A percentile compares a stretch with the other conserved stretches of the same genome.
phyloP scores from a whole-genome alignment of 2,797 vertebrate genomes.

The Pelobates cultripes region DNA sequence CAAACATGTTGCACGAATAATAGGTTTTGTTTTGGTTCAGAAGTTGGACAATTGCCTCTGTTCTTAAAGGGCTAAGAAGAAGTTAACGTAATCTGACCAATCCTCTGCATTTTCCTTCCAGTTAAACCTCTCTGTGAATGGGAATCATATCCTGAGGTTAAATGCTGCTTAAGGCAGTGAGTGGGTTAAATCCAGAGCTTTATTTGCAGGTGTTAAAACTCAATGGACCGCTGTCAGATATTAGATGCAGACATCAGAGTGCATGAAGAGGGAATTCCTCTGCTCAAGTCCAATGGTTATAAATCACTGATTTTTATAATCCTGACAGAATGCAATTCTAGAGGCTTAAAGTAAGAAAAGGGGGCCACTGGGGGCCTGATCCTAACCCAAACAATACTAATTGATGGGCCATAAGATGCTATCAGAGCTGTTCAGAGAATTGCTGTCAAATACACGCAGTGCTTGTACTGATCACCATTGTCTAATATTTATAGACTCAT shows the following conservation, averaged over 20 bases:
- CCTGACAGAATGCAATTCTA: conserved; percentile 48
- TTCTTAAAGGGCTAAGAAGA: too few relatives aligned
- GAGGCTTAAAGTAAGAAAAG: conserved; percentile 27
- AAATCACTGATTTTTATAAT: conserved; percentile 43
- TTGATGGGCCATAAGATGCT: conserved; percentile 34
- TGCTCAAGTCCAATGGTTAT: conserved; percentile 39
- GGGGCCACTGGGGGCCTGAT: conserved; percentile 37
- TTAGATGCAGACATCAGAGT: conserved; percentile 40
- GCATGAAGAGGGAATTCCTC: conserved; percentile 26
- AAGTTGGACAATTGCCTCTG: too few relatives aligned
- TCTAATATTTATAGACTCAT: conserved; percentile 39
- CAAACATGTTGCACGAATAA: too few relatives aligned
- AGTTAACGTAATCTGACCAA: too few relatives aligned
- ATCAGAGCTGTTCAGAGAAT: conserved; percentile 33
- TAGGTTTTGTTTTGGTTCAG: too few relatives aligned
- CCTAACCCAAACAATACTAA: conserved; percentile 51
- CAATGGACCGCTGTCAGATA: conserved; percentile 43
- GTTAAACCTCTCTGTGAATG: too few relatives aligned
- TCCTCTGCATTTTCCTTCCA: neutral
- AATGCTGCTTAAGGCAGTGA: neutral
- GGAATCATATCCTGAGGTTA: too few relatives aligned
- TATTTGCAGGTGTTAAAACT: conserved; percentile 52
- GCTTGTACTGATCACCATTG: conserved; percentile 12
- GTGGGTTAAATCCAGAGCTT: conserved; percentile 20
- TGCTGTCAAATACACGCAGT: conserved; percentile 42